phyloP scores from a whole-genome alignment of 2,888 invertebrate genomes.

The Drosophila ezoana region DNA sequence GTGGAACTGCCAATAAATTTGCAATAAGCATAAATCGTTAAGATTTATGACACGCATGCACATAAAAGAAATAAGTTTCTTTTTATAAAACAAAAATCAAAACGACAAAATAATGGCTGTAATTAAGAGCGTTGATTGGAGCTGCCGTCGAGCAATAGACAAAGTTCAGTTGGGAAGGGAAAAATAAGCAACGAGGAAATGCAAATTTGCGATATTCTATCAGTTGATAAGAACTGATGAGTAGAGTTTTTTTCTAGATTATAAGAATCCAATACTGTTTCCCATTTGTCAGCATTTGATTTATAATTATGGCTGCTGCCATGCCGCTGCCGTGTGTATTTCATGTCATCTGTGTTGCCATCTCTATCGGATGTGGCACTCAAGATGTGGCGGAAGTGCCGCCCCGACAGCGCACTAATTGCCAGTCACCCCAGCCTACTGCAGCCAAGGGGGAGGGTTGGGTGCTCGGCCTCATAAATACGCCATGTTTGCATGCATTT shows the following conservation, averaged over 20 bases:
- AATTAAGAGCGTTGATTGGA: constrained; percentile 60
- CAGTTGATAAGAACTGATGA: constrained; percentile 15
- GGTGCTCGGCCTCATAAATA: constrained; percentile 65
- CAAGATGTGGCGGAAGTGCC: constrained; percentile 66
- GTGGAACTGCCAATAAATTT: constrained; percentile 68
- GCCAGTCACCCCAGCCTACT: constrained; percentile 34
- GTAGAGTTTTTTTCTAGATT: constrained; percentile 4
- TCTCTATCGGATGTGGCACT: constrained; percentile 64
- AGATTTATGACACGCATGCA: constrained; percentile 61
- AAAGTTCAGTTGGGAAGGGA: constrained; percentile 17
- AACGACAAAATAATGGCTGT: constrained; percentile 45
- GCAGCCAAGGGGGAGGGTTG: neutral
- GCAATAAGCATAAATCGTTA: constrained; percentile 72
- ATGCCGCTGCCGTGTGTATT: constrained; percentile 30
- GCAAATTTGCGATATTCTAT: constrained; percentile 6
- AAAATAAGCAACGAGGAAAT: constrained; percentile 8
- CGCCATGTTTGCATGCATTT: constrained; percentile 74
- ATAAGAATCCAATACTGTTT: neutral
- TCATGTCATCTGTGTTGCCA: constrained; percentile 21
- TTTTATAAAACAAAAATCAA: constrained; percentile 25
- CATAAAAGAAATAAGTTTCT: constrained; percentile 67
- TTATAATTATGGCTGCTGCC: constrained; percentile 28
- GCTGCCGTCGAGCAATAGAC: constrained; percentile 26
- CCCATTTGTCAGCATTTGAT: constrained; percentile 54
- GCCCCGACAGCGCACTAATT: constrained; percentile 66